A percentile compares a stretch with the other conserved stretches of the same genome.
Conservation (phyloP, 1,140 invertebrate species). For the Drosophila ohnishii region DNA sequence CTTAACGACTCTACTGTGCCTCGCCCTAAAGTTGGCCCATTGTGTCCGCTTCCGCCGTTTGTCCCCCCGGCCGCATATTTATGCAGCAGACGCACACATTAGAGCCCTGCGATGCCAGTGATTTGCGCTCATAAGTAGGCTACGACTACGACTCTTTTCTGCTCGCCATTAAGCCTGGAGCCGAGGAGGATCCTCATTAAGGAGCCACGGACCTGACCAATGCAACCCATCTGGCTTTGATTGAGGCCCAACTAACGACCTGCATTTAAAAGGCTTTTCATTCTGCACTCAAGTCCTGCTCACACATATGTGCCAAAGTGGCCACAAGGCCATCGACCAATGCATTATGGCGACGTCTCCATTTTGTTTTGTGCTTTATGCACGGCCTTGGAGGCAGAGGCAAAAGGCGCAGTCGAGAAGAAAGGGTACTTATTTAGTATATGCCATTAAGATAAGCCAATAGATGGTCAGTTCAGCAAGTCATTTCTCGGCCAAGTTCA, state of each 20-base stretch:
- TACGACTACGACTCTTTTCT: constrained; percentile 21
- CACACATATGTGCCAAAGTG: constrained; percentile 7
- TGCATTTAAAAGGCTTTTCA: constrained; percentile 45
- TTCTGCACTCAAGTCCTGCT: constrained; percentile 2
- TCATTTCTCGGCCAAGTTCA: not conserved
- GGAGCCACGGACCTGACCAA: constrained; percentile 27
- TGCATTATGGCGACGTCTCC: constrained; percentile 33
- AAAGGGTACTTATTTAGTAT: constrained; percentile 1
- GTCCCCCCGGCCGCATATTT: constrained; percentile 35
- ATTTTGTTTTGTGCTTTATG: constrained; percentile 5
- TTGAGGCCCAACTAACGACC: constrained; percentile 37
- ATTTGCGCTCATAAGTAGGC: constrained; percentile 57
- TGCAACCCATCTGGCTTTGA: constrained; percentile 34
- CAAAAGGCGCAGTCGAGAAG: not conserved
- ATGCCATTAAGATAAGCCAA: constrained; percentile 31
- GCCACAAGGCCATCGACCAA: constrained; percentile 42
- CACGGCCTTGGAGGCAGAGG: not conserved
- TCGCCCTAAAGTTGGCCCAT: constrained; percentile 54
- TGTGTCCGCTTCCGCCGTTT: constrained; percentile 52
- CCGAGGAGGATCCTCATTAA: constrained; percentile 19
- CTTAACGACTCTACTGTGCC: constrained; percentile 56
- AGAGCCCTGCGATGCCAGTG: constrained; percentile 18
- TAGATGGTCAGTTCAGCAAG: constrained; percentile 12
- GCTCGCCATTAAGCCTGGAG: constrained; percentile 6
- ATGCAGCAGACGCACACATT: constrained; percentile 31